These are phyloP conservation scores for Alcedo quadribrachys DNA, from an alignment of 2,797 vertebrate species.

Conservation along the genomic window DNA sequence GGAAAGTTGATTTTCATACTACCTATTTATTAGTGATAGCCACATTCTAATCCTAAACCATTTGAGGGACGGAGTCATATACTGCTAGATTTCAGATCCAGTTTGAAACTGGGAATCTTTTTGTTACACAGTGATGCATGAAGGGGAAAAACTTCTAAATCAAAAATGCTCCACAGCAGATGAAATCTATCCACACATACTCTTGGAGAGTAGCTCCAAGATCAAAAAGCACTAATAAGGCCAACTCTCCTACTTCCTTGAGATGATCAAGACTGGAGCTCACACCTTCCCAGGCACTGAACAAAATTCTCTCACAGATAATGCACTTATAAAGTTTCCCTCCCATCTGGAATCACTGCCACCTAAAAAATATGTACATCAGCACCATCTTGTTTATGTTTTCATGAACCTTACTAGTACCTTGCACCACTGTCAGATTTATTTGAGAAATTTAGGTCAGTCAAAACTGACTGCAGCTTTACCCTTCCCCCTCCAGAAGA, in stretches of 20 bases:
- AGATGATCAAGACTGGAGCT: background rate
- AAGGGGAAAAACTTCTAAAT: background rate
- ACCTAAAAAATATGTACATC: accelerated
- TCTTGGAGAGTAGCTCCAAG: background rate
- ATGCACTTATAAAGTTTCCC: background rate
- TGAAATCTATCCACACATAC: background rate
- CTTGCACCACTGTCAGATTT: background rate
- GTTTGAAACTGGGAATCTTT: background rate
- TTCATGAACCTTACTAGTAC: background rate
- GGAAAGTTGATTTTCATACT: background rate
- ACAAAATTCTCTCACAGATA: background rate
- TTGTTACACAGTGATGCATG: background rate
- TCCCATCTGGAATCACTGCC: background rate
- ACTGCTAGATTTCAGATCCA: background rate
- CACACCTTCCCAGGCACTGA: background rate
- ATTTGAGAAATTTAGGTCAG: background rate
- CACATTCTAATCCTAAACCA: background rate
- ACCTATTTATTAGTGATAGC: background rate
- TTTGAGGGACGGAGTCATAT: background rate
- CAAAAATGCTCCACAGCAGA: background rate
- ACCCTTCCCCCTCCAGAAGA: background rate
- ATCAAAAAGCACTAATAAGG: background rate
- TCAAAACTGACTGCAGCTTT: background rate
- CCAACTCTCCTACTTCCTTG: background rate
- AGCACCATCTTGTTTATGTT: background rate